Base-by-base conservation (phyloP, 2,888 invertebrate species). In the Sicus ferrugineus region DNA sequence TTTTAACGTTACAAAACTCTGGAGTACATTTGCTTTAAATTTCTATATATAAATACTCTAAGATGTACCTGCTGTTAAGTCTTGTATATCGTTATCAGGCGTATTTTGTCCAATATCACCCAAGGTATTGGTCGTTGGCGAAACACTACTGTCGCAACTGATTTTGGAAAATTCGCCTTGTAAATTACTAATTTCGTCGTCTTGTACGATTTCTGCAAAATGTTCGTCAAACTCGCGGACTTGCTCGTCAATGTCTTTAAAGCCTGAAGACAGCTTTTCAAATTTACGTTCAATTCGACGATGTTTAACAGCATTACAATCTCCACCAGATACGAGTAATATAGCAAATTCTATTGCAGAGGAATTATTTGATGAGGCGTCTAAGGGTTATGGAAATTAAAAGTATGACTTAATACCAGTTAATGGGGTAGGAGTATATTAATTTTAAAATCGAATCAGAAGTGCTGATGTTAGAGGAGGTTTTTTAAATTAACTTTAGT, bases 131-230 rank as follows among this genome's bases (percentile, higher is more conserved):
- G 84, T 84, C 26, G 82, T 83, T 52, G 81, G 81, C 38, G 85
- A 85, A 54, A 83, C 76, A 75, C 84, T 85, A 75, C 85, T 85
- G 67, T 85, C 85, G 84, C 85, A 85, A 82, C 85, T 85, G 70
- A 85, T 81, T 79, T 85, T 85, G 19, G 86, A 85, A 74, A 83
- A 85, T 54, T 85, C 85, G 69, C 79, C 82, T 78, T 85, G 85
- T 62, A 85, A 77, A 72, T 79, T 80, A 76, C 82, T 84, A 65
- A 85, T 79, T 76, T 85, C 85, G 73, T 85, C 85, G 69, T 83
- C 83, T 68, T 79, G 79, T 28, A 85, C 79, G 64, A 81, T 70
- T 67, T 76, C 74, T 74, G 81, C 83, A 71, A 83, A 84, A 64
- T 84, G 75, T 72, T 79, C 80, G 73, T 85, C 83, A 69, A 83